These are phyloP conservation scores for Galaxias olidus DNA, from an alignment of 2,797 vertebrate genomes.

Conservation along the genomic window DNA sequence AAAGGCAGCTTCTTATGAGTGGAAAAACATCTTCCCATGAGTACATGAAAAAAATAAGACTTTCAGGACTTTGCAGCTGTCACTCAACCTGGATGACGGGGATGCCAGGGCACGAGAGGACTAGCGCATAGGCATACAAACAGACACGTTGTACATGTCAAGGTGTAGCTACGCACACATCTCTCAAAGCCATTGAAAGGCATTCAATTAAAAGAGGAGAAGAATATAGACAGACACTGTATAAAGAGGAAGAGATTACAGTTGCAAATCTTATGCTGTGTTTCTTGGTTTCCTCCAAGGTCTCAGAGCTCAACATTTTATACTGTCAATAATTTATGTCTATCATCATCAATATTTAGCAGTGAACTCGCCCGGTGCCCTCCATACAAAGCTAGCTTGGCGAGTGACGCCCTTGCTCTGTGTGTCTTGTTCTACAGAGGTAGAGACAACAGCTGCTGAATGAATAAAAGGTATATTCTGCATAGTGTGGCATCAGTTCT, in stretches of 20 bases:
- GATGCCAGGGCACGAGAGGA: not conserved
- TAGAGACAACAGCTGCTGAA: slow-evolving; percentile 37
- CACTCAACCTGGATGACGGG: not conserved
- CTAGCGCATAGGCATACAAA: slow-evolving; percentile 2
- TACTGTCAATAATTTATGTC: slow-evolving; percentile 43
- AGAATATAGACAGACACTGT: not conserved
- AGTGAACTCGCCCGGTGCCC: slow-evolving; percentile 9
- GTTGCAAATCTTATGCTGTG: not conserved
- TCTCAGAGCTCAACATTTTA: slow-evolving; percentile 14
- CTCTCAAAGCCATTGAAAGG: no score
- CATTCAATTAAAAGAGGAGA: no score
- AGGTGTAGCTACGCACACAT: not conserved
- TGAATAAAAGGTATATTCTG: slow-evolving; percentile 14
- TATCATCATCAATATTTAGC: slow-evolving; percentile 44
- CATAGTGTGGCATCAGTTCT: no score
- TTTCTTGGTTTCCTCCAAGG: not conserved
- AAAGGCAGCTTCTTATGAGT: not conserved
- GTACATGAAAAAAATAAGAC: not conserved
- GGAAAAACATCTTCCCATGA: not conserved
- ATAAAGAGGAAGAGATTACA: slow-evolving; percentile 4
- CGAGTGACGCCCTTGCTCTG: slow-evolving; percentile 18
- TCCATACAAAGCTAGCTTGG: slow-evolving; percentile 3
- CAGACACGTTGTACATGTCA: not conserved
- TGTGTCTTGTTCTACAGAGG: slow-evolving; percentile 20
- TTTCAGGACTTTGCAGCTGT: slow-evolving; percentile 12